These are phyloP conservation scores for Vicugna pacos DNA, from an alignment of 2,113 vertebrate species.

Conservation along the genomic window DNA sequence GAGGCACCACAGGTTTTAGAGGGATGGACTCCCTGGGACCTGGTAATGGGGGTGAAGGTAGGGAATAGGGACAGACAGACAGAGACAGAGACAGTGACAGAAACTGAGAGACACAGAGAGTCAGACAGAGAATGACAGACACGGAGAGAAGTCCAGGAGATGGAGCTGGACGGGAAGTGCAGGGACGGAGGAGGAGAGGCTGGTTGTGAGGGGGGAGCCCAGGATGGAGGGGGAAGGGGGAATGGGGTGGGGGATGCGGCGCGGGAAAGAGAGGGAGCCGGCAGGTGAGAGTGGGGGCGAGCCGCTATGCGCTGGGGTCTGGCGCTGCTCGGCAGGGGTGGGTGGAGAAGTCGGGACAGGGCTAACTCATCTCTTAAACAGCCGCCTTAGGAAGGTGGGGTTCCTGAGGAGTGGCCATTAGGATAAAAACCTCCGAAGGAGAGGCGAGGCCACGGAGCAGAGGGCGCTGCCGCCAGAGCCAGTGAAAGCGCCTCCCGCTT, in stretches of 20 bases:
- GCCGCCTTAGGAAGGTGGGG: rapidly evolving
- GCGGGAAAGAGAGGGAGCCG: no score
- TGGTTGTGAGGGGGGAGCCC: no score
- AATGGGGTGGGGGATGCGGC: not conserved
- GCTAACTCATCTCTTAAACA: rapidly evolving
- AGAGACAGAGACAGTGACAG: not conserved
- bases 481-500: no score
- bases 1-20: rapidly evolving
- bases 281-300: rapidly evolving
- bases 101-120: not conserved
- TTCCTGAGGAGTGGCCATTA: rapidly evolving
- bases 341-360: rapidly evolving
- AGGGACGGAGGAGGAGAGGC: not conserved
- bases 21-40: rapidly evolving
- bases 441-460: not conserved
- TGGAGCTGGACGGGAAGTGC: rapidly evolving
- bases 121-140: not conserved
- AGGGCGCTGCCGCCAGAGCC: not conserved
- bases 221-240: not conserved
- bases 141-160: not conserved
- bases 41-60: rapidly evolving
- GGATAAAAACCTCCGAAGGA: rapidly evolving
- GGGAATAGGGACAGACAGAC: not conserved
- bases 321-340: rapidly evolving
- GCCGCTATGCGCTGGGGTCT: rapidly evolving